A percentile compares a stretch with the other conserved stretches of the same genome.
Conservation (phyloP, 2,797 vertebrate species). For the Australoheros facetus region DNA sequence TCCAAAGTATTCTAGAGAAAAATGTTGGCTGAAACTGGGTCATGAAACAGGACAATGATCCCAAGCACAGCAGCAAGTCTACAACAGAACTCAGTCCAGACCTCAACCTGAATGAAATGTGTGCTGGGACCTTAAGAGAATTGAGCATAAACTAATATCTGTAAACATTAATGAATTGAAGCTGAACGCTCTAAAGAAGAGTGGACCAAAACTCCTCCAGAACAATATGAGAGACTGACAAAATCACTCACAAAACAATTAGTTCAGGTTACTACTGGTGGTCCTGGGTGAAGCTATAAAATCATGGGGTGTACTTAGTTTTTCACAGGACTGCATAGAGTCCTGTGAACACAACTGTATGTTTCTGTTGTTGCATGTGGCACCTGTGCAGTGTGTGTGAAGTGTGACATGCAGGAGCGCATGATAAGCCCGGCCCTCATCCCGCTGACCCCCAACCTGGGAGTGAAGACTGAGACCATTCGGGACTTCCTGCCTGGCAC, state of each 20-base stretch:
- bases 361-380: not conserved
- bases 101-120: not conserved
- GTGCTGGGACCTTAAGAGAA: not conserved
- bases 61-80: too few relatives aligned
- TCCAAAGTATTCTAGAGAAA: not conserved
- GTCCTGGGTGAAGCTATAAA: not conserved
- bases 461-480: constrained; percentile 74
- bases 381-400: constrained; percentile 84
- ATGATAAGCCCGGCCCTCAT: constrained; percentile 88
- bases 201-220: not conserved
- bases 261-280: not conserved
- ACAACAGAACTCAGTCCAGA: too few relatives aligned
- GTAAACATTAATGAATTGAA: not conserved
- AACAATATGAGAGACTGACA: not conserved
- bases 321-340: too few relatives aligned
- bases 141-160: not conserved
- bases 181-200: not conserved
- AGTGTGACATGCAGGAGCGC: constrained; percentile 93
- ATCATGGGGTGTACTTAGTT: not conserved
- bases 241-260: not conserved
- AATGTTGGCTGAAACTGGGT: not conserved
- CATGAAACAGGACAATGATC: too few relatives aligned
- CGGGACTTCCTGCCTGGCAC: constrained; percentile 74
- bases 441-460: constrained; percentile 66
- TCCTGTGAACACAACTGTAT: not conserved